Percentiles rank a stretch among this genome's conserved stretches.
These are phyloP conservation scores for Oligia fasciuncula DNA, from an alignment of 2,888 invertebrate genomes.

Conservation along the genomic window DNA sequence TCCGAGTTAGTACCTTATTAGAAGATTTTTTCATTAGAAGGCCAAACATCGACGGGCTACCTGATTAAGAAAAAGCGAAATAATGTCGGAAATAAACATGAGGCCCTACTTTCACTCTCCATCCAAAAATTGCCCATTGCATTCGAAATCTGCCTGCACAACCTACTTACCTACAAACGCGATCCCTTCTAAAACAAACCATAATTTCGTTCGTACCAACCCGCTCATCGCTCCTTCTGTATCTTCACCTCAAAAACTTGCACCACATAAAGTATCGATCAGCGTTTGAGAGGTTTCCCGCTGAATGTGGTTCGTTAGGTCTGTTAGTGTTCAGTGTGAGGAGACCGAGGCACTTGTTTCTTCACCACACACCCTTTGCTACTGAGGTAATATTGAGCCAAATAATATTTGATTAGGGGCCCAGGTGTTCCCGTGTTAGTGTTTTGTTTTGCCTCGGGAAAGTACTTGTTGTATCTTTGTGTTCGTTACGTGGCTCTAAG, in stretches of 20 bases:
- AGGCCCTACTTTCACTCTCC: not conserved
- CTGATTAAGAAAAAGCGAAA: not conserved
- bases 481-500: slow-evolving; percentile 50
- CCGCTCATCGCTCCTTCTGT: slow-evolving; percentile 44
- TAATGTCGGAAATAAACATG: not conserved
- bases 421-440: slow-evolving; percentile 74
- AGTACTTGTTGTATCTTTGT: slow-evolving; percentile 62
- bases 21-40: too few species aligned
- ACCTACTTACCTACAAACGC: not conserved
- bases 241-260: slow-evolving; percentile 60
- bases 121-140: not conserved
- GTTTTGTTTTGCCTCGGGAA: slow-evolving; percentile 72
- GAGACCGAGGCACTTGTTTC: slow-evolving; percentile 77
- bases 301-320: slow-evolving; percentile 86
- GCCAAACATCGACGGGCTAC: too few species aligned
- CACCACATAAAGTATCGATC: slow-evolving; percentile 81
- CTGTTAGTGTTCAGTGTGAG: slow-evolving; percentile 74
- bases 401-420: slow-evolving; percentile 83
- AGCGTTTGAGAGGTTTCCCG: slow-evolving; percentile 82
- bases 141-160: not conserved
- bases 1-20: rapidly evolving
- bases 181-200: not conserved
- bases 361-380: slow-evolving; percentile 66
- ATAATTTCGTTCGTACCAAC: not conserved
- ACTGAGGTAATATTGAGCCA: slow-evolving; percentile 82